Evolutionary conservation across 2,888 invertebrate species (phyloP), one percentile per base, ranked within the genome.

Genomic region (Pterostichus niger): DNA sequence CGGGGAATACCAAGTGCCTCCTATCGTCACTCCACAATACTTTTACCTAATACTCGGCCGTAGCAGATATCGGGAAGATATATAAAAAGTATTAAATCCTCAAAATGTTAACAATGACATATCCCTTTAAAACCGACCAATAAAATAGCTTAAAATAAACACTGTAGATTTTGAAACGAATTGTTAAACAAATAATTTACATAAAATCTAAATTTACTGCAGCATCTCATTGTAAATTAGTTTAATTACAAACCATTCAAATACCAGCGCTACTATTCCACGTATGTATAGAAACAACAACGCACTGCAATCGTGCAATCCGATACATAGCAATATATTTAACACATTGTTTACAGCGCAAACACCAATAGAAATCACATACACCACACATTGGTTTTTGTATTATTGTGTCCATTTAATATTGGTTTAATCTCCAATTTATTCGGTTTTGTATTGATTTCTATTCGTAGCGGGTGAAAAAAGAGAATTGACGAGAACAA

Each of bases 391-490:
- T n/a, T 64, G 35, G 7, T 64, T 35, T 64, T 64, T 64, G 64
- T 64, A 64, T 64, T 31, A 64, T 35, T 64, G 33, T 64, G 13
- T 64, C 13, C 64, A 64, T 64, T 64, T 64, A 11, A 31, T 11
- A 64, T 64, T 35, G 64, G 64, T 64, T 64, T 73, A 73, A 73
- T 73, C 15, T 46, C 44, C 10, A 17, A 73, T 73, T 73, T 73
- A 73, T 73, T 73, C 73, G 49, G 46, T 7, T 10, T 44, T 46
- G 44, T 46, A 73, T 73, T 46, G 73, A 73, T 73, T 46, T 40
- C 24, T 24, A 35, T 17, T 17, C 73, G 54, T 0, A 33, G 15
- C 15, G 68, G 35, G 11, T 40, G 24, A 46, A 71, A 73, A 49
- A 73, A 44, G 46, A 17, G 73, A 73, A 73, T 46, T 73, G 46